phyloP scores from a whole-genome alignment of 2,113 vertebrate genomes.

The Embiotoca jacksoni region DNA sequence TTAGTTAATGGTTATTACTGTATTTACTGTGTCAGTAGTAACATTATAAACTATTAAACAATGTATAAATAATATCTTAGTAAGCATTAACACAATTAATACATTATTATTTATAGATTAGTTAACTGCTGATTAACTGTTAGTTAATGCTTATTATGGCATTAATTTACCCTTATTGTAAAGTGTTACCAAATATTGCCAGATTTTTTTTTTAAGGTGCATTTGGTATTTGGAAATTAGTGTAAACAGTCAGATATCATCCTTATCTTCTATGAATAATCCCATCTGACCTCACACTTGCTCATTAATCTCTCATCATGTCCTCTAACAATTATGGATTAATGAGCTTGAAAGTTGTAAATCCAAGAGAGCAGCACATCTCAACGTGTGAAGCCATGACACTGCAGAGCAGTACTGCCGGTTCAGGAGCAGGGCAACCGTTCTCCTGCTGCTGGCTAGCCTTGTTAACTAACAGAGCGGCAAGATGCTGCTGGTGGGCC shows the following conservation, averaged over 20 bases:
- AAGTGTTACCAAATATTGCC: background rate
- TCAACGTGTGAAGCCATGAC: conserved; percentile 1
- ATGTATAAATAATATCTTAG: no score
- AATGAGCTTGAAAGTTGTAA: background rate
- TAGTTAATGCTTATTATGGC: no score
- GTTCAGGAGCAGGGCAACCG: conserved; percentile 17
- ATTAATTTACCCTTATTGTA: no score
- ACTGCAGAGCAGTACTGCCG: conserved; percentile 26
- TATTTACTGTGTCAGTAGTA: no score
- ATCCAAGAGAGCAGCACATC: background rate
- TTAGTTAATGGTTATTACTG: no score
- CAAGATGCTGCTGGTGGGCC: conserved; percentile 40
- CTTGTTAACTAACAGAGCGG: conserved; percentile 58
- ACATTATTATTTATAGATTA: no score
- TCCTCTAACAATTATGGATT: background rate
- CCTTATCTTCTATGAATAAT: background rate
- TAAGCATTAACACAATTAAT: no score
- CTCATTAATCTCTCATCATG: conserved; percentile 10
- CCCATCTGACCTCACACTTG: conserved; percentile 6
- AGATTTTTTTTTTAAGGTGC: background rate
- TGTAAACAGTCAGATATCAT: conserved; percentile 7
- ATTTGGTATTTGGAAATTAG: background rate
- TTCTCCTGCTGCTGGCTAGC: conserved; percentile 50
- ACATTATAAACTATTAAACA: no score
- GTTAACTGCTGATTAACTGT: no score